Evolutionary conservation across 2,797 vertebrate genomes (phyloP).

Genomic region (Acipenser ruthenus): DNA sequence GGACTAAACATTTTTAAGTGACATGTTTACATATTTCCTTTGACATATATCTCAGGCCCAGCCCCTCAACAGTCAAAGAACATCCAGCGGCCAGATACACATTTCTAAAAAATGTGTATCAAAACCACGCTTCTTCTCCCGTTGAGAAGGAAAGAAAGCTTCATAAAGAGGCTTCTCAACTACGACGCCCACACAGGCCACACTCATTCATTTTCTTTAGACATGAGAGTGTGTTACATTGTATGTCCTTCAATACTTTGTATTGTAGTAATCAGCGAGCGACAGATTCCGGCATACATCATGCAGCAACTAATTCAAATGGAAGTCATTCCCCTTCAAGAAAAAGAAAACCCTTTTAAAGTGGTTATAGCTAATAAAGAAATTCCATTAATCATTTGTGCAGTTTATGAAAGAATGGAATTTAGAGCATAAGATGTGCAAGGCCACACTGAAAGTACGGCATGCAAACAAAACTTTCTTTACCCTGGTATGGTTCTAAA

Average conservation of each 20-base stretch:
- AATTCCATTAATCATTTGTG: no score
- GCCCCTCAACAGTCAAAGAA: not conserved
- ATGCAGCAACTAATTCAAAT: no score
- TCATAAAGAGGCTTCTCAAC: not conserved
- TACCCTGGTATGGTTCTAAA: no score
- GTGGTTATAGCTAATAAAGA: no score
- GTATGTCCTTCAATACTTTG: not conserved
- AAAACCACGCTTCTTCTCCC: not conserved
- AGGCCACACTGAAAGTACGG: no score
- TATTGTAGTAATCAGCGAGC: no score
- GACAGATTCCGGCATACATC: no score
- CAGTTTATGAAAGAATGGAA: no score
- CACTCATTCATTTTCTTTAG: constrained; percentile 5
- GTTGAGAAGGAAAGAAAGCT: not conserved
- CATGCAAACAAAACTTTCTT: no score
- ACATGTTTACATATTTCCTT: not conserved
- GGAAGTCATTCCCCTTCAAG: no score
- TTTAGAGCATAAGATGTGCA: no score
- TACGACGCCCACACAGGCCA: constrained; percentile 7
- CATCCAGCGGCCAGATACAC: not conserved
- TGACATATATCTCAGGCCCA: not conserved
- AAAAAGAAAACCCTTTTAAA: no score
- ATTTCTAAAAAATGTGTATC: not conserved
- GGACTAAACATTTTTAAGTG: not conserved
- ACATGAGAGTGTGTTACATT: not conserved